Conservation (phyloP, 2,113 vertebrate genomes). For the Dolichallabes microphthalmus region DNA sequence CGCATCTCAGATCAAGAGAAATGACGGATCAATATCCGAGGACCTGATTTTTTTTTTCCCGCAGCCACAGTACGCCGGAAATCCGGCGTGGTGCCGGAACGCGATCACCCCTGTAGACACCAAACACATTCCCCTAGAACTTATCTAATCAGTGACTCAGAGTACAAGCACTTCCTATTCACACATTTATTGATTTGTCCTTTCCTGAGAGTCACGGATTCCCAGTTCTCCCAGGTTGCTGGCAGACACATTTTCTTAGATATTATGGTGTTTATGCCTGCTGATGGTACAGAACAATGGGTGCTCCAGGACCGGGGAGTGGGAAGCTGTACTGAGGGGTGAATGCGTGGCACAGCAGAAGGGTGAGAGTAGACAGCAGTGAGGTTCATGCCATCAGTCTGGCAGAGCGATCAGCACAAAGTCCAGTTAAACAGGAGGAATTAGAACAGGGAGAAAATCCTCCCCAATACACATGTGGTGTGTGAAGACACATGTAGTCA, state of each 20-base stretch:
- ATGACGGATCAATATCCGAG: too few species aligned
- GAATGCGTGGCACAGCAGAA: background rate
- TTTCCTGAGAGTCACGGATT: background rate
- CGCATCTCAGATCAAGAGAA: too few species aligned
- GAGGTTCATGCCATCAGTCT: background rate
- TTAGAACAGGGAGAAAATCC: background rate
- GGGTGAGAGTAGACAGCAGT: background rate
- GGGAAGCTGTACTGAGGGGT: background rate
- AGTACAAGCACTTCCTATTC: background rate
- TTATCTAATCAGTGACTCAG: background rate
- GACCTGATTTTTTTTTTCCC: too few species aligned
- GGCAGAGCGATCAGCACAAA: slow-evolving; percentile 41
- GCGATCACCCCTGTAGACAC: too few species aligned
- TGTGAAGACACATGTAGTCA: background rate
- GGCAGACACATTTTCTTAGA: background rate
- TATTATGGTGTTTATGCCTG: background rate
- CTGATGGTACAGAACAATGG: background rate
- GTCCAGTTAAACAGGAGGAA: slow-evolving; percentile 24
- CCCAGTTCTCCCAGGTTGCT: background rate
- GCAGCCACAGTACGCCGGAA: too few species aligned
- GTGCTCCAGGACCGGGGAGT: background rate
- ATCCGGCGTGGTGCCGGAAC: too few species aligned
- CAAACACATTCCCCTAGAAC: background rate
- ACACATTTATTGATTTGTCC: background rate
- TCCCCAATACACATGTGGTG: background rate